Evolutionary conservation across 1,140 invertebrate species (phyloP).

Genomic region (Drosophila kanapiae): DNA sequence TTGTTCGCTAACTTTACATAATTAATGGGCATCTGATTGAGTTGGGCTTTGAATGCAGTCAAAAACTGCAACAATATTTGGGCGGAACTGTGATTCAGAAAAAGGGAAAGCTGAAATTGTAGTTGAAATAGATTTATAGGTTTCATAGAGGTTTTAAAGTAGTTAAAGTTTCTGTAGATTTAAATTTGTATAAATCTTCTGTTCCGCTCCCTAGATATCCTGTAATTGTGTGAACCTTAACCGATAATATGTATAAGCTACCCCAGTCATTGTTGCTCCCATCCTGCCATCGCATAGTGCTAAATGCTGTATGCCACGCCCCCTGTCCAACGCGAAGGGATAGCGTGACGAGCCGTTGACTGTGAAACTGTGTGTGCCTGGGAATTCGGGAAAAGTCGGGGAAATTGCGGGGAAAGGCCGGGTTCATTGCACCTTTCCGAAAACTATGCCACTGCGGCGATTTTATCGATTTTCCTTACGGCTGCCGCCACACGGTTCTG

Average conservation of each 20-base stretch:
- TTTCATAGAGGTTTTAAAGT: not conserved
- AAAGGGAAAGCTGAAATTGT: constrained; percentile 9
- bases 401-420: not conserved
- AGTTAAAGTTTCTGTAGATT: not conserved
- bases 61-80: not conserved
- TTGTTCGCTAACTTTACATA: constrained; percentile 67
- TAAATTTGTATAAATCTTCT: not conserved
- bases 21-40: constrained; percentile 62
- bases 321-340: constrained; percentile 32
- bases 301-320: constrained; percentile 42
- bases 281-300: constrained; percentile 17
- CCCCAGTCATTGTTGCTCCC: not conserved
- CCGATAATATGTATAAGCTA: not conserved
- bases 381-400: constrained; percentile 12
- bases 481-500: constrained; percentile 33
- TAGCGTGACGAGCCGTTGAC: constrained; percentile 43
- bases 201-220: not conserved
- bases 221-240: not conserved
- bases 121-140: no score
- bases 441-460: constrained; percentile 74
- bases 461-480: constrained; percentile 68
- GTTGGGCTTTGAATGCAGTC: constrained; percentile 13
- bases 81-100: constrained; percentile 5
- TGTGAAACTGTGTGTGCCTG: constrained; percentile 31
- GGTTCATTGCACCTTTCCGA: constrained; percentile 66